A percentile compares a stretch with the other conserved stretches of the same genome.
phyloP scores from a whole-genome alignment of 1,140 invertebrate genomes.

The Tenebrio molitor region DNA sequence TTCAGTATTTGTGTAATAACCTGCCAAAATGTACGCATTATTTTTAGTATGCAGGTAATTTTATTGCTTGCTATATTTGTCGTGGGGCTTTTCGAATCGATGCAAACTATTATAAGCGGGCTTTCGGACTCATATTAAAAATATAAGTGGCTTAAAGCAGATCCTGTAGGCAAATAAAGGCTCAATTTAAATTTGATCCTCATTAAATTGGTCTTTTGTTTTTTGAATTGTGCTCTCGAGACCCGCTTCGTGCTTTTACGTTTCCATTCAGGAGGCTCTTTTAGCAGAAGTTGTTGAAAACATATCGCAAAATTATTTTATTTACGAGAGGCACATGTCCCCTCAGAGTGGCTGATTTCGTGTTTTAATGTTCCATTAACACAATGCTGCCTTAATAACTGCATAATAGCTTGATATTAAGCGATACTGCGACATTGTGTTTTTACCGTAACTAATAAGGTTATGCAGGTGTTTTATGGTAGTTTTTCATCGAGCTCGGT shows the following conservation, averaged over 20 bases:
- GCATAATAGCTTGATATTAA: constrained; percentile 26
- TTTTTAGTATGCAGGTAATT: not conserved
- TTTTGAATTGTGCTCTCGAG: constrained; percentile 60
- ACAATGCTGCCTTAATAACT: constrained; percentile 34
- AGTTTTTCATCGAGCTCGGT: constrained; percentile 40
- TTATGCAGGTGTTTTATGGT: constrained; percentile 47
- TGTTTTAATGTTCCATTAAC: constrained; percentile 38
- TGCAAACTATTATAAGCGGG: constrained; percentile 43
- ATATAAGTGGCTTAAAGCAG: constrained; percentile 63
- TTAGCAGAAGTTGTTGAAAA: not conserved
- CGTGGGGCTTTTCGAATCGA: constrained; percentile 50
- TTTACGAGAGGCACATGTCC: too few species aligned
- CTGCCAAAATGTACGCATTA: too few species aligned
- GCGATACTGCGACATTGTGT: constrained; percentile 41
- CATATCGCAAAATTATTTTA: too few species aligned
- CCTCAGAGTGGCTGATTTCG: constrained; percentile 9
- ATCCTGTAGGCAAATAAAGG: constrained; percentile 64
- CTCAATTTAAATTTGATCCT: constrained; percentile 65
- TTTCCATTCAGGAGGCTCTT: not conserved
- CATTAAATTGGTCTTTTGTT: constrained; percentile 65
- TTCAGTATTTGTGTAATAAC: too few species aligned
- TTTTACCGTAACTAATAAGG: constrained; percentile 49
- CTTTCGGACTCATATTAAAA: constrained; percentile 61
- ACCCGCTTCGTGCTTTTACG: constrained; percentile 43
- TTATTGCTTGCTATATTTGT: constrained; percentile 54